phyloP scores from a whole-genome alignment of 2,113 vertebrate genomes.

The Paramormyrops kingsleyae region DNA sequence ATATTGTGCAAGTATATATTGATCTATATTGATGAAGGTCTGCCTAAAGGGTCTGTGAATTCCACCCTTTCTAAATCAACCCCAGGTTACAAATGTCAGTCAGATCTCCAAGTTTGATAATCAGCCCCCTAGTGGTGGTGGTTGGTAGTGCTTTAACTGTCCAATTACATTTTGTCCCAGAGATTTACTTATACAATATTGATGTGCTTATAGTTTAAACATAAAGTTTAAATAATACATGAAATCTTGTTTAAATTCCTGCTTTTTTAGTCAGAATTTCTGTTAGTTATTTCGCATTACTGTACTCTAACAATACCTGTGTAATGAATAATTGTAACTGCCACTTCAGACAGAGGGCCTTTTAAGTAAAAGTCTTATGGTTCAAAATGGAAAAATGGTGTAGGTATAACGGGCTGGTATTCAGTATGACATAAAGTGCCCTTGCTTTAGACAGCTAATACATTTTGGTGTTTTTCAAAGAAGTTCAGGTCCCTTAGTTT shows the following conservation, averaged over 20 bases:
- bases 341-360: background rate
- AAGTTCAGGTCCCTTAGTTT: background rate
- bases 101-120: background rate
- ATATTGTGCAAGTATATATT: background rate
- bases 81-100: background rate
- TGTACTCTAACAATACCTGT: background rate
- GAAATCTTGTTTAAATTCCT: background rate
- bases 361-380: background rate
- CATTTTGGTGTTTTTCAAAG: background rate
- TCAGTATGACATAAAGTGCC: background rate
- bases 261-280: background rate
- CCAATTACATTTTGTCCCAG: background rate
- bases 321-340: background rate
- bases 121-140: background rate
- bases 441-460: background rate
- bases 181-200: background rate
- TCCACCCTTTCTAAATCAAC: background rate
- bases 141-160: background rate
- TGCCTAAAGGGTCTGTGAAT: background rate
- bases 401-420: background rate
- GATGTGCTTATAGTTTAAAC: background rate
- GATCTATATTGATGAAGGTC: background rate
- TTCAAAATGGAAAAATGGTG: background rate
- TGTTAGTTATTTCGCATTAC: background rate
- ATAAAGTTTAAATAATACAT: background rate